Conservation (phyloP, 2,797 vertebrate genomes). For the Tympanoctomys barrerae region DNA sequence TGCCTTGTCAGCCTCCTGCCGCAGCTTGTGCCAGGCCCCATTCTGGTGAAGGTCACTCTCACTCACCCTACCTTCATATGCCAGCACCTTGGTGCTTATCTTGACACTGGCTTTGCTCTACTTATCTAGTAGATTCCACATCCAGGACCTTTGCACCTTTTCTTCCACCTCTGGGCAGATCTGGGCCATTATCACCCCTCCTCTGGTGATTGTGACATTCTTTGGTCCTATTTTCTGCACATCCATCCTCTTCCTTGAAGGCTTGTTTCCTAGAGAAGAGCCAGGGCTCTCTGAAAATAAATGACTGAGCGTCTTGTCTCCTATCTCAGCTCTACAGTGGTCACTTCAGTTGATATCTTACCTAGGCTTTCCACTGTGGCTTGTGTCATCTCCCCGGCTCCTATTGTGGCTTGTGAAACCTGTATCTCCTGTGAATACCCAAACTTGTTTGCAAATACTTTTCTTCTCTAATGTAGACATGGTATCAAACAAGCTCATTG, state of each 20-base stretch:
- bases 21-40: rapidly evolving
- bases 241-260: rapidly evolving
- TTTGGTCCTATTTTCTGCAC: background rate
- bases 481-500: background rate
- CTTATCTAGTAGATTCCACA: background rate
- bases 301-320: background rate
- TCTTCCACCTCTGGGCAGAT: no score
- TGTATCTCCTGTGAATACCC: rapidly evolving
- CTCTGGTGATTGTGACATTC: background rate
- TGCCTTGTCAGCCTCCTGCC: rapidly evolving
- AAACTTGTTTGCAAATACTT: background rate
- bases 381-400: no score
- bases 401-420: background rate
- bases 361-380: background rate
- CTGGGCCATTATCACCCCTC: background rate
- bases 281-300: background rate
- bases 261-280: background rate
- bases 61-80: rapidly evolving
- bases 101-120: background rate
- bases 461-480: no score
- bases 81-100: background rate
- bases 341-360: background rate
- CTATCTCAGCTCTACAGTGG: background rate
- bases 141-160: rapidly evolving
- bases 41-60: no score